These are phyloP conservation scores for Epinephelus lanceolatus DNA, from an alignment of 2,113 vertebrate species.

Conservation along the genomic window DNA sequence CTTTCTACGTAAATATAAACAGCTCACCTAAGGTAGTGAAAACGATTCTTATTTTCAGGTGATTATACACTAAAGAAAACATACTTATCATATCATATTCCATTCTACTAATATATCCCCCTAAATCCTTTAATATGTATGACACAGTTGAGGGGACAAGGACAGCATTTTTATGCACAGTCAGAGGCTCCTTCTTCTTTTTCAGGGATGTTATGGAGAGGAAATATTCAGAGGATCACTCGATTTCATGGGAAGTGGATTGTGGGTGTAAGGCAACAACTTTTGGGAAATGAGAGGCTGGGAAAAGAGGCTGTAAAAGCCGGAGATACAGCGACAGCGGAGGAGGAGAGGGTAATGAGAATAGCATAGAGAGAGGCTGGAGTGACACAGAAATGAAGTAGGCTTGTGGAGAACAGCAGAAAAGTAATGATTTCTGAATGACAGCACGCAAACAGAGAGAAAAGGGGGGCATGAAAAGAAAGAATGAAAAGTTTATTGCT, in stretches of 20 bases:
- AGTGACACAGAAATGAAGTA: slow-evolving; percentile 29
- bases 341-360: slow-evolving; percentile 37
- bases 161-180: slow-evolving; percentile 45
- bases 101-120: too few species aligned
- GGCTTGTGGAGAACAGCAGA: slow-evolving; percentile 9
- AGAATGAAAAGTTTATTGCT: slow-evolving; percentile 29
- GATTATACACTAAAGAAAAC: too few species aligned
- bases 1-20: too few species aligned
- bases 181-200: slow-evolving; percentile 12
- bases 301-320: slow-evolving; percentile 33
- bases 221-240: slow-evolving; percentile 35
- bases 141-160: slow-evolving; percentile 38
- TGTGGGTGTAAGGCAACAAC: slow-evolving; percentile 31
- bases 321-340: slow-evolving; percentile 24
- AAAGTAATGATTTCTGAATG: slow-evolving; percentile 31
- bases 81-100: too few species aligned
- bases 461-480: neutral
- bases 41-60: too few species aligned
- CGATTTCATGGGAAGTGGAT: slow-evolving; percentile 40
- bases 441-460: slow-evolving; percentile 17
- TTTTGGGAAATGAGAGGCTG: slow-evolving; percentile 47
- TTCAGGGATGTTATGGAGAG: slow-evolving; percentile 18
- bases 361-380: slow-evolving; percentile 21
- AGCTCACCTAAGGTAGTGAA: too few species aligned
- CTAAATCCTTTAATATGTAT: slow-evolving; percentile 54